Base-by-base conservation (phyloP, 1,140 invertebrate species). In the Mya arenaria region DNA sequence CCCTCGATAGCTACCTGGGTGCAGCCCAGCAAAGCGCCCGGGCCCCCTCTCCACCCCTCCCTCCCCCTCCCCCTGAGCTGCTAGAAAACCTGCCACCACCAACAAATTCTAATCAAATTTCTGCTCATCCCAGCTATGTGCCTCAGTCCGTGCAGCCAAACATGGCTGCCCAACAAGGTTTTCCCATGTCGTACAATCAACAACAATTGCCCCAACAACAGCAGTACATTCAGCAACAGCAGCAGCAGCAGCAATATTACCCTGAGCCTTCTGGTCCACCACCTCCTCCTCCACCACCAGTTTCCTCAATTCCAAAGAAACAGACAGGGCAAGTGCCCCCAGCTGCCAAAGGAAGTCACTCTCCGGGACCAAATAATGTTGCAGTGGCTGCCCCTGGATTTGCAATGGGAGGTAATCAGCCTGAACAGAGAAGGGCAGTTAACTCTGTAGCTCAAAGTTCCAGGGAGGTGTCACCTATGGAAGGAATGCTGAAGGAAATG, bases 11-110 rank as follows among this genome's bases (percentile, higher is more conserved):
- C 28, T 72, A 72, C 25, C 13, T 48, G 32, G 44, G 44, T 34
- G 28, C 69, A n/a, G 58, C 39, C 19, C 19, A 36, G 23, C 48
- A 48, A 5, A 4, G 13, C 15, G 36, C 28, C 34, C 68, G 79
- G 56, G n/a, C 79, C 5, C 52, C 37, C 8, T 82, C 79, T 8
- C 79, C 79, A 0, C 79, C 79, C 10, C 63, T 82, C 30, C 79
- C 79, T 19, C 79, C 79, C 15, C 79, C 79, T n/a, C 79, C 79
- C 1, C 79, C 79, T 39, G 79, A 82, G 56, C 30, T 82, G 56
- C 60, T 73, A 30, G 41, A 23, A 8, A 39, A 74, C 36, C 48
- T 41, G 28, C n/a, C 36, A 13, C 25, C 39, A 13, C 8, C 44
- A 0, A 17, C 52, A 10, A 37, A 44, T n/a, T 13, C 52, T 8